phyloP scores from a whole-genome alignment of 2,113 vertebrate species.

The Pseudorasbora parva region DNA sequence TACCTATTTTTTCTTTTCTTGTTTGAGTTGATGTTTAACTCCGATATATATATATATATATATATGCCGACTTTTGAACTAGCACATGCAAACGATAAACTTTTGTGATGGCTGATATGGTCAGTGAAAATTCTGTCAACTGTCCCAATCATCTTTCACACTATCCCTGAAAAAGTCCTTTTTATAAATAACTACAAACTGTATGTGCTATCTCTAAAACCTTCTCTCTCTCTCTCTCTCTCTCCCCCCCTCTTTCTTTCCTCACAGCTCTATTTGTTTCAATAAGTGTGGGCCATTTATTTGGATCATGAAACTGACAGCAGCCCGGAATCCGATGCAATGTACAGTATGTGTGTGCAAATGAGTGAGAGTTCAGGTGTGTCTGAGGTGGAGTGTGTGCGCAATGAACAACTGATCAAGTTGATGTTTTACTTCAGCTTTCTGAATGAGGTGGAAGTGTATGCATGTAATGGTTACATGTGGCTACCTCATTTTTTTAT shows the following conservation, averaged over 20 bases:
- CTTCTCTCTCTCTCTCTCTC: background rate
- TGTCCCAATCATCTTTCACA: too few relatives aligned
- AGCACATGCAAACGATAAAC: too few relatives aligned
- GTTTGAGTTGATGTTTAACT: too few relatives aligned
- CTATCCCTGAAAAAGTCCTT: too few relatives aligned
- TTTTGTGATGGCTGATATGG: too few relatives aligned
- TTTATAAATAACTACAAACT: background rate
- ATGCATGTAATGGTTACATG: background rate
- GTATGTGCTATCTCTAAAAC: background rate
- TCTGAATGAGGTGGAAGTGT: background rate
- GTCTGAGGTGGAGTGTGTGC: background rate
- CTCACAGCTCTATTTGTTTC: constrained; percentile 74
- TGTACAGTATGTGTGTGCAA: constrained; percentile 1
- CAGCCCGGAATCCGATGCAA: background rate
- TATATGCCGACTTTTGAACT: too few relatives aligned
- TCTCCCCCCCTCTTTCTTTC: background rate
- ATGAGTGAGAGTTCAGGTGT: background rate
- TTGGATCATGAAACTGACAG: constrained; percentile 56
- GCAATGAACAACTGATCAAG: background rate
- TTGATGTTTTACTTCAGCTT: background rate
- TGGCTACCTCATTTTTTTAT: constrained; percentile 1
- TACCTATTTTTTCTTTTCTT: too few relatives aligned
- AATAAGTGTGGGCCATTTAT: constrained; percentile 64
- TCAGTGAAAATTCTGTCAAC: too few relatives aligned
- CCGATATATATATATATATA: too few relatives aligned